These are phyloP conservation scores for Scrobipalpa costella DNA, from an alignment of 2,888 invertebrate species.

Conservation along the genomic window DNA sequence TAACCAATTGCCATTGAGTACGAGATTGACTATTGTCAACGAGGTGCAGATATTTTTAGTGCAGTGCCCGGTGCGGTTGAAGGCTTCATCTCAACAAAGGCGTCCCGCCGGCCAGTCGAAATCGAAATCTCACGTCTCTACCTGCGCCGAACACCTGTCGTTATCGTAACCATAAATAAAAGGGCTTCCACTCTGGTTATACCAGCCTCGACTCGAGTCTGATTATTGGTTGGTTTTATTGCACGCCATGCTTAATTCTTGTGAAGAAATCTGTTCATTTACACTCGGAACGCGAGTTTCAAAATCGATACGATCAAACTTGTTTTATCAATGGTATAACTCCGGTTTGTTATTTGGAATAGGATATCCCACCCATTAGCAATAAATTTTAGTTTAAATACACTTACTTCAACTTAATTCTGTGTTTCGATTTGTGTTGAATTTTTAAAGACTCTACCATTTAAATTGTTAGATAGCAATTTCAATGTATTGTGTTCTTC, in stretches of 20 bases:
- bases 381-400: background rate
- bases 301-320: slow-evolving; percentile 4
- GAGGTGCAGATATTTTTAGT: slow-evolving; percentile 36
- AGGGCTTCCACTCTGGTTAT: slow-evolving; percentile 18
- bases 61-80: slow-evolving; percentile 39
- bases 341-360: background rate
- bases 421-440: too few species aligned
- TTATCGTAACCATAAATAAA: slow-evolving; percentile 44
- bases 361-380: background rate
- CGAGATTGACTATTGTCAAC: slow-evolving; percentile 11
- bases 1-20: slow-evolving; percentile 10
- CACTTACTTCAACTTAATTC: too few species aligned
- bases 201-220: slow-evolving; percentile 2
- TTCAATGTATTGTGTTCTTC: too few species aligned
- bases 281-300: slow-evolving; percentile 12
- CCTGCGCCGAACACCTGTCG: slow-evolving; percentile 77
- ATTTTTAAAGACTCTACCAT: too few species aligned
- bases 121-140: slow-evolving; percentile 49
- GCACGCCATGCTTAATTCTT: slow-evolving; percentile 23
- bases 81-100: slow-evolving; percentile 53
- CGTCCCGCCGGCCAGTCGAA: slow-evolving; percentile 40
- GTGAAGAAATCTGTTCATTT: slow-evolving; percentile 21
- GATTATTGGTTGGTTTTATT: slow-evolving; percentile 22
- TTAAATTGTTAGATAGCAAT: too few species aligned
- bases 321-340: background rate